Percentiles rank a stretch among this genome's conserved stretches.
These are phyloP conservation scores for Tethya wilhelma DNA, from an alignment of 37 sponge, comb jelly and placozoan species.

Conservation along the genomic window DNA sequence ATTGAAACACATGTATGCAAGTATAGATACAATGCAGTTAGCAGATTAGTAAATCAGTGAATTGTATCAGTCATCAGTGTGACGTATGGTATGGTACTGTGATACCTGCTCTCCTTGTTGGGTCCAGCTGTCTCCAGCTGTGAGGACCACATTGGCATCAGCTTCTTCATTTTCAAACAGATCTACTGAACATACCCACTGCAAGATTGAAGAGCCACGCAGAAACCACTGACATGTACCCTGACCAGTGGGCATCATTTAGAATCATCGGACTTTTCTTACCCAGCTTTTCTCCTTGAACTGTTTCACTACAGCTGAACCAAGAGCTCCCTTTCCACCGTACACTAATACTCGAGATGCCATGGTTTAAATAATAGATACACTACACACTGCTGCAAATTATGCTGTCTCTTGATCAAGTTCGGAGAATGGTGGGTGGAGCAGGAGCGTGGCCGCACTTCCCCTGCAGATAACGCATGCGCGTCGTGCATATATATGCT, in stretches of 20 bases:
- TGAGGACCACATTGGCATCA: constrained; percentile 80
- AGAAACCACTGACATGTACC: neutral
- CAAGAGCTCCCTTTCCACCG: constrained; percentile 97
- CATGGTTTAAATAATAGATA: no score
- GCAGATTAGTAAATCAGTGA: neutral
- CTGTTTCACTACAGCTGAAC: constrained; percentile 76
- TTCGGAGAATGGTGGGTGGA: no score
- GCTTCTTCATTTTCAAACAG: constrained; percentile 87
- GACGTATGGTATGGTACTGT: neutral
- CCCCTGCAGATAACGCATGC: no score
- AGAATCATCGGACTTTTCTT: neutral
- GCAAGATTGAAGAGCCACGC: no score
- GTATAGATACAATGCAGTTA: neutral
- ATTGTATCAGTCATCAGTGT: no score
- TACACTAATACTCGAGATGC: constrained; percentile 87
- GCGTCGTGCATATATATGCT: no score
- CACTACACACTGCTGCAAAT: no score
- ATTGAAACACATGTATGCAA: neutral
- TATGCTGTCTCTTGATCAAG: no score
- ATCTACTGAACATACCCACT: constrained; percentile 92
- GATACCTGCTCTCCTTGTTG: constrained; percentile 79
- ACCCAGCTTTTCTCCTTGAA: constrained; percentile 91
- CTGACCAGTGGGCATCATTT: neutral
- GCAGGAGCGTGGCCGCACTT: no score
- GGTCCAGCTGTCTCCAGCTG: constrained; percentile 77